phyloP scores from a whole-genome alignment of 2,113 vertebrate genomes.

The Labeo catla region DNA sequence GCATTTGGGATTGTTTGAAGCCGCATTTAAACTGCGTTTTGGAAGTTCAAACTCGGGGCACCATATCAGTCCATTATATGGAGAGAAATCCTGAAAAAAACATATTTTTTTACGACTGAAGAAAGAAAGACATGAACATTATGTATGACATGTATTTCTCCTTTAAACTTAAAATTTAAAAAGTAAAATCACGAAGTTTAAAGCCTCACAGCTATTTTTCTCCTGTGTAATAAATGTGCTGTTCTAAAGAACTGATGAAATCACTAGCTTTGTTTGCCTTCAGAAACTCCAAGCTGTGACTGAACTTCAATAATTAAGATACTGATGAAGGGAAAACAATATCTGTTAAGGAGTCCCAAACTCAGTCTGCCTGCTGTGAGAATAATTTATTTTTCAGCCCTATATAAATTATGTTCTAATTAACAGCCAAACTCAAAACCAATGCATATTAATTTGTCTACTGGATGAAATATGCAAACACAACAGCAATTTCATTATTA shows the following conservation, averaged over 20 bases:
- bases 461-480: not conserved
- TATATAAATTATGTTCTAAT: not conserved
- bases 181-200: not conserved
- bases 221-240: not conserved
- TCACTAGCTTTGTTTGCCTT: constrained; percentile 15
- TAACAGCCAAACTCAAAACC: constrained; percentile 1
- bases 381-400: constrained; percentile 2
- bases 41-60: too few species aligned
- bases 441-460: constrained; percentile 21
- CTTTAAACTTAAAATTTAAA: not conserved
- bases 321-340: constrained; percentile 2
- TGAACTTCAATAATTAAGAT: constrained; percentile 21
- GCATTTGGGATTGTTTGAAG: too few species aligned
- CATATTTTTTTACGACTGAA: too few species aligned
- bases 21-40: too few species aligned
- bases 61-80: too few species aligned
- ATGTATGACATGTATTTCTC: too few species aligned
- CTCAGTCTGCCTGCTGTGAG: not conserved
- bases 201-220: not conserved
- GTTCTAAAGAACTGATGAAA: constrained; percentile 8
- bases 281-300: not conserved
- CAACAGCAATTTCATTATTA: not conserved
- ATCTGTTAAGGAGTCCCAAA: not conserved
- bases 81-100: too few species aligned
- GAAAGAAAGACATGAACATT: too few species aligned